These are phyloP conservation scores for Lottia scabra DNA, from an alignment of 2,888 invertebrate species.

Conservation along the genomic window DNA sequence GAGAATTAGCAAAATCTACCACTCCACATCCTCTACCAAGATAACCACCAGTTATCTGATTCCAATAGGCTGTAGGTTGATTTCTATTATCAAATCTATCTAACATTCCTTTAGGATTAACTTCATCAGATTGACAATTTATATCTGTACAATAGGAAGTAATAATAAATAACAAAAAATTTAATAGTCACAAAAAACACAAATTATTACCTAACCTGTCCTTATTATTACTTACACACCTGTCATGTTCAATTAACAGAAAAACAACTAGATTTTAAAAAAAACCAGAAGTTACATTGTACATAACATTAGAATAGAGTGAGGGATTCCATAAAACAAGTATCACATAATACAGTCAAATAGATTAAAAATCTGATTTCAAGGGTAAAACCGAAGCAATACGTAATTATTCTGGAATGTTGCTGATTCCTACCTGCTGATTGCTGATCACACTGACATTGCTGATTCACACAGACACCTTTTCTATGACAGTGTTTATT, in stretches of 20 bases:
- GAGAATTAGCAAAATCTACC: constrained; percentile 62
- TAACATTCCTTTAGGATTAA: constrained; percentile 57
- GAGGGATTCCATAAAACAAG: too few species aligned
- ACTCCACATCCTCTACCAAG: constrained; percentile 65
- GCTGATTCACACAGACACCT: constrained; percentile 61
- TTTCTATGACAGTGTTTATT: constrained; percentile 64
- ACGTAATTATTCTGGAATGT: too few species aligned
- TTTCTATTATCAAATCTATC: constrained; percentile 67
- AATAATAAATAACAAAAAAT: neutral
- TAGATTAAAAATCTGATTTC: too few species aligned
- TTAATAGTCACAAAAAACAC: too few species aligned
- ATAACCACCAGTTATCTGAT: constrained; percentile 60
- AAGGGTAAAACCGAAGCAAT: too few species aligned
- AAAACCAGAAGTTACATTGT: too few species aligned
- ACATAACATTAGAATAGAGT: too few species aligned
- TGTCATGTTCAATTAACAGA: too few species aligned
- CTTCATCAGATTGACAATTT: constrained; percentile 43
- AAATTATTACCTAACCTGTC: too few species aligned
- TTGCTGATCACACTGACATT: constrained; percentile 62
- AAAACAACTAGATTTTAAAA: too few species aligned
- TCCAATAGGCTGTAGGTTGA: constrained; percentile 61
- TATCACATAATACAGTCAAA: too few species aligned
- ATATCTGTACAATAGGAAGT: constrained; percentile 30
- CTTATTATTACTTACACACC: too few species aligned
- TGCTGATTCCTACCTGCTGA: constrained; percentile 38